phyloP scores from a whole-genome alignment of 2,888 invertebrate species.

The Nomada fucata region DNA sequence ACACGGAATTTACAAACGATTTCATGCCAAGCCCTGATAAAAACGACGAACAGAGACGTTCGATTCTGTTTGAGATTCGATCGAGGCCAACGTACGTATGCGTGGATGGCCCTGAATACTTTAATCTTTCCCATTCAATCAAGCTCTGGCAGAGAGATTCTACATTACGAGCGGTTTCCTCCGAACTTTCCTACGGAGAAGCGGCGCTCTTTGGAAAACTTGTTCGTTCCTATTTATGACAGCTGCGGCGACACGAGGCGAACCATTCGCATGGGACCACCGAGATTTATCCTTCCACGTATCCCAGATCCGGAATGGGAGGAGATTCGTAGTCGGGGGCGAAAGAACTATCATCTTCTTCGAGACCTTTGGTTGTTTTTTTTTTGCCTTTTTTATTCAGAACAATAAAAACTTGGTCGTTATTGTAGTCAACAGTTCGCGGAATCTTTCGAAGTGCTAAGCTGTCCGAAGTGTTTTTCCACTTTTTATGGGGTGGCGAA shows the following conservation, averaged over 20 bases:
- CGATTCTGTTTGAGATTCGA: constrained; percentile 27
- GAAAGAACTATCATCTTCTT: constrained; percentile 24
- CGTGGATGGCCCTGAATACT: constrained; percentile 42
- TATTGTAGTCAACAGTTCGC: constrained; percentile 11
- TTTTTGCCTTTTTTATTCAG: no score
- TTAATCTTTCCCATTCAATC: constrained; percentile 64
- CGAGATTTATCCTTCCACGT: constrained; percentile 28
- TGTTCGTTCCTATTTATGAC: constrained; percentile 67
- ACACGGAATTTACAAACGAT: neutral
- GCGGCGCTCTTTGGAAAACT: constrained; percentile 55
- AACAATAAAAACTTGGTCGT: constrained; percentile 24
- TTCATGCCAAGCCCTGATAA: neutral
- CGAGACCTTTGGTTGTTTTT: neutral
- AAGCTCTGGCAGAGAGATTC: constrained; percentile 40
- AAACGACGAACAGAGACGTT: constrained; percentile 3
- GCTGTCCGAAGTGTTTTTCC: neutral
- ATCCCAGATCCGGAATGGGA: constrained; percentile 2
- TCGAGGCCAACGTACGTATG: neutral
- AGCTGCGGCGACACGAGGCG: constrained; percentile 47
- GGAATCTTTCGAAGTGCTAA: neutral
- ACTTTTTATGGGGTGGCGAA: neutral
- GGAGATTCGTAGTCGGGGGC: neutral
- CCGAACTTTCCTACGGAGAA: constrained; percentile 58
- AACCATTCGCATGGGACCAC: constrained; percentile 36
- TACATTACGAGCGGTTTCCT: constrained; percentile 61